Conservation (phyloP, 2,113 vertebrate species). For the Budorcas taxicolor region DNA sequence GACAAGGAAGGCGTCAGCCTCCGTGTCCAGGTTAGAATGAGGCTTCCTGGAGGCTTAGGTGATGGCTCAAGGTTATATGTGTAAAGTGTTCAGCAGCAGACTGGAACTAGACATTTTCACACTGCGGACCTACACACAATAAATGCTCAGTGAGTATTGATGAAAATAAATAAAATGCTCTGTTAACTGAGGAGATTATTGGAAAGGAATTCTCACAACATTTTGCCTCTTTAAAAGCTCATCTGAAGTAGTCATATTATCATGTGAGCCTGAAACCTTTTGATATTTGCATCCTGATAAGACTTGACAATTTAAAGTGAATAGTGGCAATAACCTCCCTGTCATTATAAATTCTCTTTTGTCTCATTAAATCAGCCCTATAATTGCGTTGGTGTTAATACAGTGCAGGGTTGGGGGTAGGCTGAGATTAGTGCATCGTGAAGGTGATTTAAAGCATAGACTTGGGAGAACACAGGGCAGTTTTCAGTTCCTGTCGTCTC, state of each 20-base stretch:
- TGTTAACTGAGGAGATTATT: not conserved
- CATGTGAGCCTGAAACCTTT: not conserved
- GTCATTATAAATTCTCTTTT: not conserved
- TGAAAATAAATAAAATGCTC: not conserved
- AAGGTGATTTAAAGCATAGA: not conserved
- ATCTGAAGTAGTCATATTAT: not conserved
- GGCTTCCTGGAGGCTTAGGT: not conserved
- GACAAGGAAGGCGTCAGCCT: not conserved
- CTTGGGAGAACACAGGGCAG: not conserved
- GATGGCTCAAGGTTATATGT: not conserved
- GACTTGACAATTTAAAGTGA: not conserved
- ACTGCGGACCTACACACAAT: too few relatives aligned
- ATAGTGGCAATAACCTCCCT: not conserved
- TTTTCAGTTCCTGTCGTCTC: not conserved
- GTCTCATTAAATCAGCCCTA: not conserved
- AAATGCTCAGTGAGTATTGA: not conserved
- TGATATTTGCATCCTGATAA: not conserved
- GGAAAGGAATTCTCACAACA: not conserved
- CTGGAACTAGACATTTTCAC: not conserved
- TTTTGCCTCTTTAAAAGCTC: conserved; percentile 7
- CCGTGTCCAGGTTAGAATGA: not conserved
- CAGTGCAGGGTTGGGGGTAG: not conserved
- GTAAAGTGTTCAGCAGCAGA: not conserved
- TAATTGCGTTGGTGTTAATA: not conserved
- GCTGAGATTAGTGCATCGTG: not conserved